Evolutionary conservation across 2,113 vertebrate genomes (phyloP).

Genomic region (Pangasianodon gigas): DNA sequence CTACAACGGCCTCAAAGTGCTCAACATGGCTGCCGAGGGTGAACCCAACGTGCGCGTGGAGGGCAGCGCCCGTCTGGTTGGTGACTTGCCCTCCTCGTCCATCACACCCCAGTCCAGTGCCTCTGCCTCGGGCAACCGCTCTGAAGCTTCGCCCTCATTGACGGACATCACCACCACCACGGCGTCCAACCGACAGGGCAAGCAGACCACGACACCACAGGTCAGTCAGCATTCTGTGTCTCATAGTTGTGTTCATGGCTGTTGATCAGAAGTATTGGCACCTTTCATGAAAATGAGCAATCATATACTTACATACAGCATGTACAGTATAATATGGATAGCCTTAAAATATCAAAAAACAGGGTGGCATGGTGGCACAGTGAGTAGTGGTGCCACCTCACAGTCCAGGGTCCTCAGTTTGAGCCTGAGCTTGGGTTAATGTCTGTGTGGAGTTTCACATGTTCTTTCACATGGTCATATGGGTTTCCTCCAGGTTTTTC

Average conservation of each 20-base stretch:
- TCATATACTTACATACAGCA: background rate
- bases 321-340: background rate
- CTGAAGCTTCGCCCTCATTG: conserved; percentile 91
- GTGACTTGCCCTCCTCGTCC: conserved; percentile 95
- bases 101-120: conserved; percentile 98
- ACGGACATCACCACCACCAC: conserved; percentile 96
- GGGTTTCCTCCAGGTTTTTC: background rate
- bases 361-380: background rate
- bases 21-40: conserved; percentile 98
- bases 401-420: background rate
- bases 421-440: background rate
- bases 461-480: background rate
- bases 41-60: conserved; percentile 94
- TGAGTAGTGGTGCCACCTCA: too few species aligned
- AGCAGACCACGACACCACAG: conserved; percentile 81
- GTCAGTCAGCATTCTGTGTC: conserved; percentile 64
- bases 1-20: conserved; percentile 99
- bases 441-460: background rate
- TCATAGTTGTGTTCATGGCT: conserved; percentile 12
- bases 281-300: background rate
- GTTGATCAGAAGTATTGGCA: background rate
- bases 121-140: conserved; percentile 94
- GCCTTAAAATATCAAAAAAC: background rate
- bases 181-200: conserved; percentile 89
- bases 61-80: conserved; percentile 95